Conservation (phyloP, 2,113 vertebrate species). For the Neolamprologus hecqui region DNA sequence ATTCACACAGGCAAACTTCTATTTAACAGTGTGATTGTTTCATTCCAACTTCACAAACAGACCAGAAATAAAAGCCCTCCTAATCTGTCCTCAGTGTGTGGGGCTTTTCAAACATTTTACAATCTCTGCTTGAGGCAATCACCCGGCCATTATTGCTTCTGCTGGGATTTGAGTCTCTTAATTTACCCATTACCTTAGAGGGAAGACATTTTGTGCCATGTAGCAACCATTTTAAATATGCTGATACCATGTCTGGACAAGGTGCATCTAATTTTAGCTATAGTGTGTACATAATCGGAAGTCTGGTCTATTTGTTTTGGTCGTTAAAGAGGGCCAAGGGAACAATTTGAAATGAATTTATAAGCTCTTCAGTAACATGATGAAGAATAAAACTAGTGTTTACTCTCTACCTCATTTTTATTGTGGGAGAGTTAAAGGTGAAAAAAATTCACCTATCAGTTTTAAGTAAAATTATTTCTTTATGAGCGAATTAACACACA, state of each 20-base stretch:
- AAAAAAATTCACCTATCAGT: background rate
- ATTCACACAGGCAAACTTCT: background rate
- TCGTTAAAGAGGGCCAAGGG: background rate
- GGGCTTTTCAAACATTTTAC: background rate
- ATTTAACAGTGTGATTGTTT: background rate
- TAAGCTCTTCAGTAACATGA: background rate
- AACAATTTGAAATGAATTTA: background rate
- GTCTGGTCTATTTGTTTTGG: background rate
- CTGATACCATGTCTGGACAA: constrained; percentile 14
- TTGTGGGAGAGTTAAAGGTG: background rate
- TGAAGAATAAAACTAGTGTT: background rate
- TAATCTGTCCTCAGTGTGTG: background rate
- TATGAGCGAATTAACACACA: background rate
- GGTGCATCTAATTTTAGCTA: background rate
- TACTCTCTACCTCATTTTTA: background rate
- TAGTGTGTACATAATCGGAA: background rate
- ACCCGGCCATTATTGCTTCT: background rate
- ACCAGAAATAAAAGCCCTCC: background rate
- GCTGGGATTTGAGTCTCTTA: constrained; percentile 1
- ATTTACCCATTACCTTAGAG: constrained; percentile 10
- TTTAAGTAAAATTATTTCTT: background rate
- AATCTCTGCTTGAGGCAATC: background rate
- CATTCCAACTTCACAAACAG: background rate
- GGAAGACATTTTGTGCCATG: constrained; percentile 21
- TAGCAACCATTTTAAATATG: constrained; percentile 36